Evolutionary conservation across 2,888 invertebrate species (phyloP).

Genomic region (Aporophyla nigra): DNA sequence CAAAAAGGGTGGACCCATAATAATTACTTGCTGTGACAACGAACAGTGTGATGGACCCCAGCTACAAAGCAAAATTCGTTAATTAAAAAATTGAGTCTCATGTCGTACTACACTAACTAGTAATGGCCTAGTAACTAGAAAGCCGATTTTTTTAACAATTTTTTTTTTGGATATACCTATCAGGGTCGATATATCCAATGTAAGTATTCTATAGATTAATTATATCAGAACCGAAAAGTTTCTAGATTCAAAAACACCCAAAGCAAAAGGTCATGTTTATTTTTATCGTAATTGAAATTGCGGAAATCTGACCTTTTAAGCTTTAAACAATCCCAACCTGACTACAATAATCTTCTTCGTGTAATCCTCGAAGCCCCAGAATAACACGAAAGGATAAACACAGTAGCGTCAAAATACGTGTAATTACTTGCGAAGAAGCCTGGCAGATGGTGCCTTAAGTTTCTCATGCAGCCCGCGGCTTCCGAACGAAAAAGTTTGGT

Average conservation of each 20-base stretch:
- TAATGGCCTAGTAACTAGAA: too few relatives aligned
- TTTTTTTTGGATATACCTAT: neutral
- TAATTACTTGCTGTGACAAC: neutral
- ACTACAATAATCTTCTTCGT: neutral
- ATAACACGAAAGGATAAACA: conserved; percentile 31
- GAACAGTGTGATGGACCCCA: neutral
- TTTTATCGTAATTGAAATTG: neutral
- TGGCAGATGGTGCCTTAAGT: conserved; percentile 79
- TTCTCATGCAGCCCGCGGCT: conserved; percentile 78
- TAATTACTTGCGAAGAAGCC: conserved; percentile 86
- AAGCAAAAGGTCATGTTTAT: neutral
- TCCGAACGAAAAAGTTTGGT: conserved; percentile 80
- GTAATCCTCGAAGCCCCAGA: conserved; percentile 7
- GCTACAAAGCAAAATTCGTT: neutral
- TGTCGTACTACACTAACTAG: too few relatives aligned
- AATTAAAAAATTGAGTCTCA: neutral
- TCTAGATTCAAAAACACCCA: neutral
- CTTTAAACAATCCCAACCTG: neutral
- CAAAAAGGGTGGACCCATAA: too few relatives aligned
- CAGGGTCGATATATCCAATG: neutral
- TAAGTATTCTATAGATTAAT: neutral
- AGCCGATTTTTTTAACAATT: neutral
- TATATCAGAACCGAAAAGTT: neutral
- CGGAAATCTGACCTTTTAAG: neutral
- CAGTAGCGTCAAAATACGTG: conserved; percentile 79